These are phyloP conservation scores for Stenichneumon culpator DNA, from an alignment of 2,888 invertebrate genomes.

Conservation along the genomic window DNA sequence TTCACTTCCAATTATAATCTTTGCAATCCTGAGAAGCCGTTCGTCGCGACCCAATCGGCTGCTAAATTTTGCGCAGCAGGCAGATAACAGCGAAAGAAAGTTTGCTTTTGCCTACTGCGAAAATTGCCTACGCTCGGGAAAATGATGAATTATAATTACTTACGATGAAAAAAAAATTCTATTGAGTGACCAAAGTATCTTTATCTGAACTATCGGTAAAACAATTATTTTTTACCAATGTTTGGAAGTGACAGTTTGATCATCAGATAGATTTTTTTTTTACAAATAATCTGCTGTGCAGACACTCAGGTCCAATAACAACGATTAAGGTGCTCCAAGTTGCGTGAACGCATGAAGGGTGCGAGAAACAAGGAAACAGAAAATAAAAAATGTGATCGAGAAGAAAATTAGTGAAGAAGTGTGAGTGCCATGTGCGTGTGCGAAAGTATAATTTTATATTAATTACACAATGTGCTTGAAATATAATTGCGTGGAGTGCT, in stretches of 20 bases:
- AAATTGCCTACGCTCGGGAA: constrained; percentile 54
- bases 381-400: constrained; percentile 32
- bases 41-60: constrained; percentile 9
- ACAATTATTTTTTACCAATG: neutral
- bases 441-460: constrained; percentile 62
- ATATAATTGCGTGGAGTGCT: constrained; percentile 62
- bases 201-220: neutral
- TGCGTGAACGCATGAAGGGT: constrained; percentile 65
- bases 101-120: constrained; percentile 53
- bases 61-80: constrained; percentile 61
- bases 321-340: constrained; percentile 56
- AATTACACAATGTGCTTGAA: constrained; percentile 63
- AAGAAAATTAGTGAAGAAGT: constrained; percentile 49
- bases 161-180: neutral
- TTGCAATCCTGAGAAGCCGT: neutral
- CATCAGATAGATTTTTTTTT: constrained; percentile 17
- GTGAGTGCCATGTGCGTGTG: constrained; percentile 69
- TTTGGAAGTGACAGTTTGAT: neutral
- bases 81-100: constrained; percentile 60
- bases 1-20: neutral
- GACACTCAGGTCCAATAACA: constrained; percentile 53
- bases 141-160: constrained; percentile 10
- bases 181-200: neutral
- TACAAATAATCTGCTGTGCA: constrained; percentile 51
- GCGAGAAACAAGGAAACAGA: constrained; percentile 50